A percentile compares a stretch with the other conserved stretches of the same genome.
Evolutionary conservation across 2,888 invertebrate genomes (phyloP).

Genomic region (Caenorhabditis doughertyi): DNA sequence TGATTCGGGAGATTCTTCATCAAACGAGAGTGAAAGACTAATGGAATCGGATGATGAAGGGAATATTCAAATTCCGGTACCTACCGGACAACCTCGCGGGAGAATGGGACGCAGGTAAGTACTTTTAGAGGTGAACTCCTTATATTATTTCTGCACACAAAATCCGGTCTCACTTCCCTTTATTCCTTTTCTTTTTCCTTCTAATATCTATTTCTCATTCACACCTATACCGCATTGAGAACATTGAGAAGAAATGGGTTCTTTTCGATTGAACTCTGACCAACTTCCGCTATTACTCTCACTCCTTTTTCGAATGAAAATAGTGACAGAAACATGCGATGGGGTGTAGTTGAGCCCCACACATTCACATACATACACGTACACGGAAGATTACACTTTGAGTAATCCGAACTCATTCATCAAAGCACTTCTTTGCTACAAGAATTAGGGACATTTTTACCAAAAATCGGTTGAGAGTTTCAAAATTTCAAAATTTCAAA

Average conservation of each 20-base stretch:
- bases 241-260: constrained; percentile 3
- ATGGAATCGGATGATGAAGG: constrained; percentile 79
- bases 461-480: constrained; percentile 1
- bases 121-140: constrained; percentile 28
- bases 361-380: constrained; percentile 21
- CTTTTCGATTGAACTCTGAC: constrained; percentile 43
- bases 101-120: constrained; percentile 77
- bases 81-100: constrained; percentile 67
- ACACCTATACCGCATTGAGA: constrained; percentile 30
- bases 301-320: constrained; percentile 33
- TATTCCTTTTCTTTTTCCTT: neutral
- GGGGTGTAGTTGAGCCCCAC: constrained; percentile 29
- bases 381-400: constrained; percentile 58
- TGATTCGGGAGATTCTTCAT: constrained; percentile 70
- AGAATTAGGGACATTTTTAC: constrained; percentile 44
- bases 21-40: constrained; percentile 77
- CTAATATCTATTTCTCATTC: constrained; percentile 22
- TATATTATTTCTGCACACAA: constrained; percentile 20
- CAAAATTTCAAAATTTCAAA: constrained; percentile 13
- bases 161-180: constrained; percentile 49
- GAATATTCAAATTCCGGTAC: constrained; percentile 75
- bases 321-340: constrained; percentile 55
- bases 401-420: constrained; percentile 62
- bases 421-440: constrained; percentile 57
- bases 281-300: constrained; percentile 43